A percentile compares a stretch with the other conserved stretches of the same genome.
phyloP scores from a whole-genome alignment of 2,113 vertebrate species.

The Elaphurus davidianus region DNA sequence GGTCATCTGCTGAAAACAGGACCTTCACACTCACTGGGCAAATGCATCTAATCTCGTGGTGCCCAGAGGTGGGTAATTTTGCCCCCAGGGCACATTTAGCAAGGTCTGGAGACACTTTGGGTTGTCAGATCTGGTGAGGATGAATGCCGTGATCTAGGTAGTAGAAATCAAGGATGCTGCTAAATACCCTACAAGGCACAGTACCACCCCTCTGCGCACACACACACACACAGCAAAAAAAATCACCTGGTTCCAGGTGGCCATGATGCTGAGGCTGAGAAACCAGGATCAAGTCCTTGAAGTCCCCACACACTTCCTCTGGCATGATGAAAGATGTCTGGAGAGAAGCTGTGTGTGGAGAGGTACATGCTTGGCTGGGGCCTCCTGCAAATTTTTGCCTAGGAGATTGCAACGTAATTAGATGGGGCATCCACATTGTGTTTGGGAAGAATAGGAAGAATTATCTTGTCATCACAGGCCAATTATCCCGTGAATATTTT shows the following conservation, averaged over 20 bases:
- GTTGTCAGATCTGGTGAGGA: not conserved
- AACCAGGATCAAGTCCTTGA: accelerated
- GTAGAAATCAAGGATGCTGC: not conserved
- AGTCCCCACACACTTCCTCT: accelerated
- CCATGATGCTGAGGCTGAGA: accelerated
- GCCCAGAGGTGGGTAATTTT: accelerated
- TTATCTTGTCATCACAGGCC: conserved; percentile 50
- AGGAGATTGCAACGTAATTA: not conserved
- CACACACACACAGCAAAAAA: no score
- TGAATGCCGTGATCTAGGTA: accelerated
- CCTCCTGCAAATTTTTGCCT: not conserved
- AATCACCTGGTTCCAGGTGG: accelerated
- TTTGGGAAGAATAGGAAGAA: conserved; percentile 52
- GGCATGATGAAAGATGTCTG: accelerated
- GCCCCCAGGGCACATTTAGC: not conserved
- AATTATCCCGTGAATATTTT: conserved; percentile 58
- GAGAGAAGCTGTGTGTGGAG: not conserved
- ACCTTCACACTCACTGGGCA: not conserved
- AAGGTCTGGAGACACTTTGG: not conserved
- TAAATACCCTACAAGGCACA: no score
- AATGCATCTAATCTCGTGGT: accelerated
- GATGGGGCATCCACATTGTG: conserved; percentile 26
- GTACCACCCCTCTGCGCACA: accelerated
- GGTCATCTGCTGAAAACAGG: accelerated
- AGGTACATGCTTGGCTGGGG: not conserved